Base-by-base conservation (phyloP, 1,140 invertebrate species). In the Antheraea pernyi region DNA sequence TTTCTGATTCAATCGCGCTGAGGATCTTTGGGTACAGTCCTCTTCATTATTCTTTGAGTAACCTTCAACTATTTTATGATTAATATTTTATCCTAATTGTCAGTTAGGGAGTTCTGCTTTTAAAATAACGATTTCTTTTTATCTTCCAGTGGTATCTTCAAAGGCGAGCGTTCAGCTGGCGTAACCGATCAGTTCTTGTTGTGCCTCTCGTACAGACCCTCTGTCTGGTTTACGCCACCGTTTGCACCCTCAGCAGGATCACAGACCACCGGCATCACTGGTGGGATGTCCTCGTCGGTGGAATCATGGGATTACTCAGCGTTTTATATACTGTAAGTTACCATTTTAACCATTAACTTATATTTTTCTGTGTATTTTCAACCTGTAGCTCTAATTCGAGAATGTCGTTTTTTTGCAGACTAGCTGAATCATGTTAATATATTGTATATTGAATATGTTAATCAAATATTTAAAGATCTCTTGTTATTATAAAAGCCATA, bases 211-310 rank as follows among this genome's bases (percentile, higher is more conserved):
- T 96, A 0, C 96, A 97, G 80, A 86, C 93, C 7, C 36, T 95
- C 0, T 92, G 93, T 46, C 78, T 95, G 13, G 67, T 94, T 0
- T 96, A 95, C 93, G 93, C 94, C 3, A 79, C 95, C 2, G 78
- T 94, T 7, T 96, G 96, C 80, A 95, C 95, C 0, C 80, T 96
- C 4, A 94, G 94, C 10, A 88, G 96, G 65, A 94, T 97, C 63
- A 94, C 94, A 0, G 96, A 97, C 85, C 93, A 94, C 77, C 89
- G 95, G 48, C 96, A 97, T 84, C 95, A 96, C 81, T 96, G 96
- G 95, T 96, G 95, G 95, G 96, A 97, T 82, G 96, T 96, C 0
- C 79, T 95, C 0, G 94, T 92, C 19, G 96, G 96, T 0, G 89
- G 84, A 0, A 67, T 93, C 0, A 84, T 96, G 65, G 96, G 96